phyloP scores from a whole-genome alignment of 2,888 invertebrate genomes.

The Epinotia ramella region DNA sequence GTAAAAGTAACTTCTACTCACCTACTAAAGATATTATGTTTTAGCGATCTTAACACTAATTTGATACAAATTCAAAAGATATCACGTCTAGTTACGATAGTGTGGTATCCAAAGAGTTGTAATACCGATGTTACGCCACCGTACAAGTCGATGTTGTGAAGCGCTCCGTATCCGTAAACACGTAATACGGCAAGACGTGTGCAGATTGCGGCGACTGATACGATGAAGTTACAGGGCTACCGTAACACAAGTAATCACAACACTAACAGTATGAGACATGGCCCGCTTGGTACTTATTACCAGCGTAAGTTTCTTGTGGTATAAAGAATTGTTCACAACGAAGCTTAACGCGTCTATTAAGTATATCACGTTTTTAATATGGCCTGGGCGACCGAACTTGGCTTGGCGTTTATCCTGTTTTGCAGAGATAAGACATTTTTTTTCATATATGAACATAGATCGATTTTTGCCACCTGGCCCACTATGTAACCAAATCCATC shows the following conservation, averaged over 20 bases:
- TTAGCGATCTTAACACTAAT: constrained; percentile 5
- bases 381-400: too few species aligned
- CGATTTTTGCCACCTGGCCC: too few species aligned
- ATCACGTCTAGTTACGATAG: not conserved
- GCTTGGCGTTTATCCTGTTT: too few species aligned
- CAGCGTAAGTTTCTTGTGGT: too few species aligned
- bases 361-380: too few species aligned
- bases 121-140: constrained; percentile 28
- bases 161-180: constrained; percentile 45
- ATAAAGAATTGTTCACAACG: too few species aligned
- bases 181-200: constrained; percentile 56
- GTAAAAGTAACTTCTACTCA: too few species aligned
- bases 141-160: constrained; percentile 19
- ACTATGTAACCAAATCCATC: too few species aligned
- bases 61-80: not conserved
- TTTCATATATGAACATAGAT: too few species aligned
- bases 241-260: constrained; percentile 36
- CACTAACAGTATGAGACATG: constrained; percentile 59
- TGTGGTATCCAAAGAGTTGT: constrained; percentile 4
- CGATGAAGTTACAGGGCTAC: constrained; percentile 47
- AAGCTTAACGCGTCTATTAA: too few species aligned
- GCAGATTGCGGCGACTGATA: constrained; percentile 59
- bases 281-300: constrained; percentile 47
- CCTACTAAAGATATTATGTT: too few species aligned
- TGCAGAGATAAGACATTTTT: too few species aligned